Evolutionary conservation across 2,797 vertebrate genomes (phyloP), one percentile per base, ranked within the genome.

Genomic region (Galaxias olidus): DNA sequence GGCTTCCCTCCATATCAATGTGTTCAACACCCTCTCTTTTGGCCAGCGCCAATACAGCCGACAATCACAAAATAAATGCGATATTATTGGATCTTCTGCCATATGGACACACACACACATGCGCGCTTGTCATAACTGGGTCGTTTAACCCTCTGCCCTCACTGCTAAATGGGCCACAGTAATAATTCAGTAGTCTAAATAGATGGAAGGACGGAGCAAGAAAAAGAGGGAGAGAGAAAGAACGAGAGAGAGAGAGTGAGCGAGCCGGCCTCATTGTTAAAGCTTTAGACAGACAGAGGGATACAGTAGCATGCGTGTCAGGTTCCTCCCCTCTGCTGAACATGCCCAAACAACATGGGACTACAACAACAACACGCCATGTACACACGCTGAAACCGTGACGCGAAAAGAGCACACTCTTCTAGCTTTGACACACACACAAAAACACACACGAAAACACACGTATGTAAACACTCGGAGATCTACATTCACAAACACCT

Each of bases 141-240:
- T 20, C 47, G 50, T 61, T 61, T 51, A 61, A 61, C 59, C 47
- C 50, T 14, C 30, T 51, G 30, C 47, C 19, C 50, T 42, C 59
- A 51, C 59, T 64, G 43, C 50, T 64, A 30, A 64, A 45, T 30
- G 51, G 30, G 50, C 47, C 47, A 41, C 30, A 61, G 59, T 41
- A 61, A 61, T 61, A 61, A 51, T 51, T 61, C 20, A 61, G 59
- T 50, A 53, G 43, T n/a, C 59, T 15, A n/a, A 54, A 49, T 13
- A 48, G 20, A 44, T 13, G 6, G 43, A 57, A 5, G 11, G 59
- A n/a, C 18, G 49, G 20, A 20, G 46, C 20, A 41, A 43, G 18
- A 44, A n/a, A 61, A 14, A n/a, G 59, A 10, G 20, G n/a, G 13
- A 13, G 30, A 41, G 30, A 45, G 12, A 43, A 40, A 19, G 12